Percentiles rank a stretch among this genome's conserved stretches.
Evolutionary conservation across 1,140 invertebrate genomes (phyloP).

Genomic region (Eumeta japonica): DNA sequence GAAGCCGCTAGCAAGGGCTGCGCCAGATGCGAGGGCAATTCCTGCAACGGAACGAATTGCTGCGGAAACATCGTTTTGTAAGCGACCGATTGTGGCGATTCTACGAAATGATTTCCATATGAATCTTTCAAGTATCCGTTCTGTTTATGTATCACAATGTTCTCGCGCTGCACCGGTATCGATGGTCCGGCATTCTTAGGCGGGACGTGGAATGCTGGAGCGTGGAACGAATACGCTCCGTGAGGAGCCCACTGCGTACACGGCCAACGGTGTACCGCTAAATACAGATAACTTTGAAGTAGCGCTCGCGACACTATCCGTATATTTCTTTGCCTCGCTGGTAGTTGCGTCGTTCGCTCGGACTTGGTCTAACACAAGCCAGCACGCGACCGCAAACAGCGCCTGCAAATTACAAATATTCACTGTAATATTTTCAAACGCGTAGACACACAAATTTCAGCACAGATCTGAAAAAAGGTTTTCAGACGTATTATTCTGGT

Average conservation of each 20-base stretch:
- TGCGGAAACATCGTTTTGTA: conserved; percentile 36
- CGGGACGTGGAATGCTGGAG: conserved; percentile 21
- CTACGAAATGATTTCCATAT: conserved; percentile 37
- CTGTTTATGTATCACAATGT: conserved; percentile 22
- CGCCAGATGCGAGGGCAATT: conserved; percentile 35
- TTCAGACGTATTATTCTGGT: no score
- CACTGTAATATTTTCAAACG: no score
- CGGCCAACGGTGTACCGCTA: conserved; percentile 15
- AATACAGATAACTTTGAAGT: no score
- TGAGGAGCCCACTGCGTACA: conserved; percentile 42
- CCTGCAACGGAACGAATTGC: conserved; percentile 42
- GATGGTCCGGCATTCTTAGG: conserved; percentile 18
- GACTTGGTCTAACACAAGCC: conserved; percentile 18
- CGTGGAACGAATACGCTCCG: conserved; percentile 33
- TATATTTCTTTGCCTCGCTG: no score
- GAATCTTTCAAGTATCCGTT: conserved; percentile 38
- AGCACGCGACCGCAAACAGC: conserved; percentile 26
- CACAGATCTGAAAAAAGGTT: no score
- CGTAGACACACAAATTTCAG: no score
- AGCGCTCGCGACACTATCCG: no score
- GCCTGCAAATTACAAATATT: conserved; percentile 26
- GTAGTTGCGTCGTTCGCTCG: conserved; percentile 17
- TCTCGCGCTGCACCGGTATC: conserved; percentile 27
- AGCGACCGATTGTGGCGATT: conserved; percentile 22
- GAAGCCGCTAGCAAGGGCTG: conserved; percentile 32